A percentile compares a stretch with the other conserved stretches of the same genome.
These are phyloP conservation scores for Lepidonotus clava DNA, from an alignment of 2,888 invertebrate species.

Conservation along the genomic window DNA sequence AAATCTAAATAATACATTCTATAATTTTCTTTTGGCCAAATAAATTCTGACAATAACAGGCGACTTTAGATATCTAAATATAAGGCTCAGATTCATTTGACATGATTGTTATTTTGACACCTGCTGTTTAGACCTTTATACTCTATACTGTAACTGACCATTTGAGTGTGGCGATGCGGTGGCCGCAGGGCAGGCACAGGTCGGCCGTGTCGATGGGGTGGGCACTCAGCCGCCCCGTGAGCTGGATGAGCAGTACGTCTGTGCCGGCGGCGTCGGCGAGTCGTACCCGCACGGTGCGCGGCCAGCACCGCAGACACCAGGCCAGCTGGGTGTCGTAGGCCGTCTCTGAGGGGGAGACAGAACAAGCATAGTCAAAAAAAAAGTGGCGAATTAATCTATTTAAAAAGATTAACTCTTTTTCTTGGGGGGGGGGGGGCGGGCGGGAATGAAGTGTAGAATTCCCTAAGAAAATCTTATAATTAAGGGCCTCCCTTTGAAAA, in stretches of 20 bases:
- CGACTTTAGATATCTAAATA: not conserved
- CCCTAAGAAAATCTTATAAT: too few species aligned
- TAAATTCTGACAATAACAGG: too few species aligned
- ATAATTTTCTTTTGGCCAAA: too few species aligned
- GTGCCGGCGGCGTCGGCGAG: not conserved
- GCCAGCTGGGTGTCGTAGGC: slow-evolving; percentile 15
- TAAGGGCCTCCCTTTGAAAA: too few species aligned
- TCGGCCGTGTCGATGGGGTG: slow-evolving; percentile 54
- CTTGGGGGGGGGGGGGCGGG: too few species aligned
- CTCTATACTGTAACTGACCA: slow-evolving; percentile 45
- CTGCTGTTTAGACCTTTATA: too few species aligned
- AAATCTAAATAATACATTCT: not conserved
- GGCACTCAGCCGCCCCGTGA: slow-evolving; percentile 41
- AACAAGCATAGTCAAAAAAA: too few species aligned
- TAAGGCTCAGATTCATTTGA: not conserved
- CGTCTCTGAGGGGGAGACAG: not conserved
- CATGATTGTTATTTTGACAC: not conserved
- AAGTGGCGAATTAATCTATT: too few species aligned
- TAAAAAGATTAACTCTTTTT: too few species aligned
- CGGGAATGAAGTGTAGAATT: too few species aligned
- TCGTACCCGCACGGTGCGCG: slow-evolving; percentile 22
- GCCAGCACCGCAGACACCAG: slow-evolving; percentile 46
- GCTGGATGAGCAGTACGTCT: slow-evolving; percentile 18
- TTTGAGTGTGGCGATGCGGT: not conserved
- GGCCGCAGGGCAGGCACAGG: slow-evolving; percentile 19